Base-by-base conservation (phyloP, 2,888 invertebrate species). In the Sphaeridia pumilis region DNA sequence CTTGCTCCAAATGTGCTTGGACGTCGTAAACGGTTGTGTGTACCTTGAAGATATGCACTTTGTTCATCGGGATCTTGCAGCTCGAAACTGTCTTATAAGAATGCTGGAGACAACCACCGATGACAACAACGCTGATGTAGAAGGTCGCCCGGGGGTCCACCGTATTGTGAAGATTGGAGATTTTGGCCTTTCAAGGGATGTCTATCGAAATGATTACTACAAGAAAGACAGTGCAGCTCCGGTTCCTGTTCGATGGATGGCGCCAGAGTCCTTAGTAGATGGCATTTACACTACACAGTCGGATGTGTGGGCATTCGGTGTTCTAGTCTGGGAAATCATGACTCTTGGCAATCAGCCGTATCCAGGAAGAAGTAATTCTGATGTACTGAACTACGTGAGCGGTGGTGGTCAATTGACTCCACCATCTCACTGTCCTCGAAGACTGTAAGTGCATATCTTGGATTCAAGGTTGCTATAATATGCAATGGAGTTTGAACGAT, bases 41-140 rank as follows among this genome's bases (percentile, higher is more conserved):
- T 97, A 97, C 70, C 74, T 98, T 56, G 97, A 98, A 71, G 89
- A 92, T 70, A 84, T 92, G 80, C 93, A 93, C 69, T 97, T 94
- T 71, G 93, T 97, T 1, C 95, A 97, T 73, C 80, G 93, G 57
- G 97, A 98, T 74, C 74, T 98, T 54, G 97, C 95, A 0, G 92
- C 92, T 59, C 77, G 95, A 46, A 98, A 98, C 73, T 98, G 97
- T 67, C 74, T 97, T 17, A 93, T 97, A 0, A 47, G 56, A 41
- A 21, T 44, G 10, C 2, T 20, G n/a, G 26, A 28, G 5, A 21
- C 3, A 7, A 17, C 28, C 17, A 35, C 20, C 26, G 10, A 35
- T 57, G 24, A 5, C 10, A 20, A 17, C 14, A 28, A 17, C 28
- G 17, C 25, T 22, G 4, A 26, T 34, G 1, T 12, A 2, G 2